Percentiles rank a stretch among this genome's conserved stretches.
Evolutionary conservation across 2,113 vertebrate genomes (phyloP).

Genomic region (Cervus canadensis): DNA sequence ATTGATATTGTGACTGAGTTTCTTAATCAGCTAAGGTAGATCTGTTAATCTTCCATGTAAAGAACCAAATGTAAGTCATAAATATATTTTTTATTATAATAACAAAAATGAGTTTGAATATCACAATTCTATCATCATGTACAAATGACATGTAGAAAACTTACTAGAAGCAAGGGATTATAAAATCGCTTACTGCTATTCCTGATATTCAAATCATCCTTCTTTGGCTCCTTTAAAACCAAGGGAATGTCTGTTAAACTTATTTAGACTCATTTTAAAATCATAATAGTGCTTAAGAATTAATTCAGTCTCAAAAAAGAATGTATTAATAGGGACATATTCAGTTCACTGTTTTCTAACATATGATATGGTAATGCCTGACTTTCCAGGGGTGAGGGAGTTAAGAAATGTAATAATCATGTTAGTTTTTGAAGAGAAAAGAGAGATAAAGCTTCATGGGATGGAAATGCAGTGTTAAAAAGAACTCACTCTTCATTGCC

Average conservation of each 20-base stretch:
- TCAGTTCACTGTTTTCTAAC: not conserved
- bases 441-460: not conserved
- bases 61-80: not conserved
- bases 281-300: not conserved
- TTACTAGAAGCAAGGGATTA: conserved; percentile 19
- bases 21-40: not conserved
- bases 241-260: not conserved
- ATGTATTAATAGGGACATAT: not conserved
- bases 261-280: not conserved
- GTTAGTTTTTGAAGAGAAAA: not conserved
- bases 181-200: conserved; percentile 19
- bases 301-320: not conserved
- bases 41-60: not conserved
- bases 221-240: not conserved
- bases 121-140: not conserved
- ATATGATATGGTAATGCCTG: not conserved
- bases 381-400: not conserved
- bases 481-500: not conserved
- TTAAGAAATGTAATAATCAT: not conserved
- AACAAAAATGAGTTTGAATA: not conserved
- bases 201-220: conserved; percentile 35
- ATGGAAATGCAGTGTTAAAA: not conserved
- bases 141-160: conserved; percentile 42
- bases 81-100: not conserved
- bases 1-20: not conserved